Evolutionary conservation across 2,888 invertebrate genomes (phyloP).

Genomic region (Gastracanthus pulcherrimus): DNA sequence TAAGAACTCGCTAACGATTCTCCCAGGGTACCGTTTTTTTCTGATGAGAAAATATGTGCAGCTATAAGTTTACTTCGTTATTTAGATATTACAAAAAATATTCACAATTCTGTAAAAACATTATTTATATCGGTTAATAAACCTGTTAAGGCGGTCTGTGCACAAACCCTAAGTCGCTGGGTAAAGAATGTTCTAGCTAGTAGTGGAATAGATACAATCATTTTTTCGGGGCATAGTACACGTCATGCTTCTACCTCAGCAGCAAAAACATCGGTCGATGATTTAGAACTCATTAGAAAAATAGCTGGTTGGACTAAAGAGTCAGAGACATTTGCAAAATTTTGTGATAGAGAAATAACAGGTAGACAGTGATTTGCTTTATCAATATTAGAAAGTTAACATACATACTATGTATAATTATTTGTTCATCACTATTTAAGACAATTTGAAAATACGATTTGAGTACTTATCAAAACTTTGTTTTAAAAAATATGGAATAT

Average conservation of each 20-base stretch:
- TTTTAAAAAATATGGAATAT: too few relatives aligned
- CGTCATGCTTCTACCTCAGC: too few relatives aligned
- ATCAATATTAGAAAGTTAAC: not conserved
- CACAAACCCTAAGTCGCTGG: conserved; percentile 26
- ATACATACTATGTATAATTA: not conserved
- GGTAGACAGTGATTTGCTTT: not conserved
- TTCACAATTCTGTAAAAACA: not conserved
- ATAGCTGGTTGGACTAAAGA: conserved; percentile 8
- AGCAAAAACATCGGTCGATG: not conserved
- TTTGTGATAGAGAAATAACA: not conserved
- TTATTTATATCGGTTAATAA: not conserved
- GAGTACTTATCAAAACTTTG: too few relatives aligned
- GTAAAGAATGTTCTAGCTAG: not conserved
- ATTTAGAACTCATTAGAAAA: not conserved
- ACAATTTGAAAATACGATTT: too few relatives aligned
- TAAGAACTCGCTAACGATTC: too few relatives aligned
- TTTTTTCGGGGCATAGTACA: conserved; percentile 27
- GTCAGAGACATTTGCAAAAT: conserved; percentile 1
- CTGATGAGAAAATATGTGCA: conserved; percentile 46
- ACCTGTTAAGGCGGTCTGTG: not conserved
- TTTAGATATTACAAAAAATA: not conserved
- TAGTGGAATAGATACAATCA: conserved; percentile 20
- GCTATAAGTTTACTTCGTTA: conserved; percentile 37
- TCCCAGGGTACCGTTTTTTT: conserved; percentile 57
- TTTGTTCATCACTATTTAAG: not conserved